Conservation (phyloP, 2,797 vertebrate genomes). For the Pelodytes ibericus region DNA sequence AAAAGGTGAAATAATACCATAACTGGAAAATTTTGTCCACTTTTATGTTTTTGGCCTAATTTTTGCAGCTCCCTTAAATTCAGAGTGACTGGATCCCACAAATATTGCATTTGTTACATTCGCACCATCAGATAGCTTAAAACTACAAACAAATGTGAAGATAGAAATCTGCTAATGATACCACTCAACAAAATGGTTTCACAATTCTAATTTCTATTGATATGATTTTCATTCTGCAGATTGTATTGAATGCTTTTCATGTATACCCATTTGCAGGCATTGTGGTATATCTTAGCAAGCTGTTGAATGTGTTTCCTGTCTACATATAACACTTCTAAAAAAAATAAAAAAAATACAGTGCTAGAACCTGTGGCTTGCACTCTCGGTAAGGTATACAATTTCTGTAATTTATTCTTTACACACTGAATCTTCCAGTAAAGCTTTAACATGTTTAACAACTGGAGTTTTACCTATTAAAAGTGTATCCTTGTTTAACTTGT, state of each 20-base stretch:
- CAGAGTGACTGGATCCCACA: too few species aligned
- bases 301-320: conserved; percentile 73
- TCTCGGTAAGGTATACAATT: conserved; percentile 68
- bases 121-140: too few species aligned
- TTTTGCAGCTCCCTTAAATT: too few species aligned
- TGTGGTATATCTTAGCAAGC: conserved; percentile 60
- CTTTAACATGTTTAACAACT: conserved; percentile 57
- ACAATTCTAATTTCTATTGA: too few species aligned
- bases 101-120: too few species aligned
- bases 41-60: too few species aligned
- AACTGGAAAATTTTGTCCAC: too few species aligned
- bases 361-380: conserved; percentile 74
- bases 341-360: conserved; percentile 43
- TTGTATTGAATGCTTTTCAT: not conserved
- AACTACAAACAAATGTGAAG: too few species aligned
- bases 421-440: conserved; percentile 73
- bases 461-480: not conserved
- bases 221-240: not conserved
- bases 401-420: conserved; percentile 73
- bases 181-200: too few species aligned
- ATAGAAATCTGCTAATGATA: too few species aligned
- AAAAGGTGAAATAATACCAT: too few species aligned
- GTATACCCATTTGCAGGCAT: conserved; percentile 38
- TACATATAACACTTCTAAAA: conserved; percentile 52
- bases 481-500: not conserved